Evolutionary conservation across 1,140 invertebrate genomes (phyloP).

Genomic region (Agrilus planipennis): DNA sequence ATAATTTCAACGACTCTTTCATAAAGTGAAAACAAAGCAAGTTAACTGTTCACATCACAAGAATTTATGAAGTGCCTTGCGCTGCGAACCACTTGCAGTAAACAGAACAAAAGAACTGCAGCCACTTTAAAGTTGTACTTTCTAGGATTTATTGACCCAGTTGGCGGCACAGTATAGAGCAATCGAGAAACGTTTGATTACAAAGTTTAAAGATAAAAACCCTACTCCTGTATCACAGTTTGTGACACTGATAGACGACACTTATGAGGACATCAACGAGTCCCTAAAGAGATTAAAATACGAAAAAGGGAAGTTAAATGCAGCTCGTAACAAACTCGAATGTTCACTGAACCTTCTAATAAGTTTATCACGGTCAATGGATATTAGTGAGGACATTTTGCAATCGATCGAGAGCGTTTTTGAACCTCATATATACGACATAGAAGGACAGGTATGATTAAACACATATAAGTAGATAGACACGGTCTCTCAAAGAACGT

Average conservation of each 20-base stretch:
- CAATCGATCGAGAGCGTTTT: conserved; percentile 23
- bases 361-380: conserved; percentile 26
- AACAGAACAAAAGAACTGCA: not conserved
- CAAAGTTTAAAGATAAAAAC: conserved; percentile 65
- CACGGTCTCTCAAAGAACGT: no score
- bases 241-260: conserved; percentile 59
- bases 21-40: no score
- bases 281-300: conserved; percentile 37
- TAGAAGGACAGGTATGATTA: conserved; percentile 32
- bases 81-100: no score
- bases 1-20: no score
- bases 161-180: conserved; percentile 56
- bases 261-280: conserved; percentile 48
- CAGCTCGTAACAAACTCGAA: conserved; percentile 22
- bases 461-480: no score
- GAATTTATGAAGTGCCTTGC: no score
- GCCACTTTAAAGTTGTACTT: conserved; percentile 8
- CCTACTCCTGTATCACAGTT: conserved; percentile 57
- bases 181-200: conserved; percentile 58
- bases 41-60: no score
- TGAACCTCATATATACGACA: conserved; percentile 20
- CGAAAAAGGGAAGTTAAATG: conserved; percentile 27
- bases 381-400: conserved; percentile 19
- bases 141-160: conserved; percentile 47
- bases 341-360: conserved; percentile 25